A percentile compares a stretch with the other conserved stretches of the same genome.
phyloP scores from a whole-genome alignment of 2,113 vertebrate species.

The Eurypyga helias region DNA sequence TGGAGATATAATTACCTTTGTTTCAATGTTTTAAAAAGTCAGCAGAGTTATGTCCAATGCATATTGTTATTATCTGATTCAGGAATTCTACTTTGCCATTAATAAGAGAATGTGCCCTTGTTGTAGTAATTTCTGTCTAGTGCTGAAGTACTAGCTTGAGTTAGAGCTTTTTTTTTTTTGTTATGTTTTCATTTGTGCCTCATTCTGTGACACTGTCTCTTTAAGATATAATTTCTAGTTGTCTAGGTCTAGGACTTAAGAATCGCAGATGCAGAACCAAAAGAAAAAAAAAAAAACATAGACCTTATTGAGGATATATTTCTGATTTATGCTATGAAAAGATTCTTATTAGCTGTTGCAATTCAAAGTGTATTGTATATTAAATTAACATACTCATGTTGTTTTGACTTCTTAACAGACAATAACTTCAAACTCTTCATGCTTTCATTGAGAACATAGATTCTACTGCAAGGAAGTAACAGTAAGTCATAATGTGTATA shows the following conservation, averaged over 20 bases:
- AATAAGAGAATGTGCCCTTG: not conserved
- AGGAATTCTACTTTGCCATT: not conserved
- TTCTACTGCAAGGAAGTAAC: slow-evolving; percentile 44
- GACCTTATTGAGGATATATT: slow-evolving; percentile 24
- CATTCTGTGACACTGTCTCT: not conserved
- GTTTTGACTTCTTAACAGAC: slow-evolving; percentile 72
- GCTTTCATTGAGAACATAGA: not conserved
- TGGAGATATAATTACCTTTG: not conserved
- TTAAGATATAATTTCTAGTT: slow-evolving; percentile 48
- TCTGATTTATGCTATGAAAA: slow-evolving; percentile 48
- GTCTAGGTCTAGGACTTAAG: too few species aligned
- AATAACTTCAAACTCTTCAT: slow-evolving; percentile 41
- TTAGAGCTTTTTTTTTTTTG: not conserved
- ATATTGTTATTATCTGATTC: not conserved
- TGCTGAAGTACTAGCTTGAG: not conserved
- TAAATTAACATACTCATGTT: slow-evolving; percentile 65
- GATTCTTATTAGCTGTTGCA: slow-evolving; percentile 34
- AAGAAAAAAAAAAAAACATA: not conserved
- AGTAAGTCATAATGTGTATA: slow-evolving; percentile 77
- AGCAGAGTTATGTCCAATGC: not conserved
- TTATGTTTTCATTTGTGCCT: not conserved
- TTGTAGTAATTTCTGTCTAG: not conserved
- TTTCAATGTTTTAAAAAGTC: not conserved
- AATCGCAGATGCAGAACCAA: too few species aligned
- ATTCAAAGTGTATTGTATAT: slow-evolving; percentile 34